Base-by-base conservation (phyloP, 1,140 invertebrate genomes). In the Stegodyphus dumicola region DNA sequence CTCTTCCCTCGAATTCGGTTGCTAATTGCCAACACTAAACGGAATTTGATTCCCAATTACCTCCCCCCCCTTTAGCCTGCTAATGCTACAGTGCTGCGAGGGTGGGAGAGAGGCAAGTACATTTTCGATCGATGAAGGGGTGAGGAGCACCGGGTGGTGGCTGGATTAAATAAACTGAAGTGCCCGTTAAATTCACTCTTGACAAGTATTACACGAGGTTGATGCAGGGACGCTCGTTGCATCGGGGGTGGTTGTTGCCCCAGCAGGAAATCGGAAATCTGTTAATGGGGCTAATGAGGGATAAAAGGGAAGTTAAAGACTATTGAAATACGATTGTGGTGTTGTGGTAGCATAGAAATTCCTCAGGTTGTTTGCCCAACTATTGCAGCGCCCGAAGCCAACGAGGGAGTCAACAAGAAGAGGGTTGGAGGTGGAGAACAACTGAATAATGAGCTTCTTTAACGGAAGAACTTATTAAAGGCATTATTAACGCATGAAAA, bases 11-110 rank as follows among this genome's bases (percentile, higher is more conserved):
- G 71, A 74, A 53, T 69, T 17, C 66, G 65, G 64, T 76, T 85
- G 81, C 65, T 85, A 85, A 85, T 85, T 85, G 81, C 81, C 74
- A 52, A 67, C 64, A 77, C 81, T 85, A 85, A 85, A 85, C 81
- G 64, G 81, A 85, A 85, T 85, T 85, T 85, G 81, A 85, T 85
- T 85, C 81, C 81, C 64, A 85, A 85, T 85, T 85, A 85, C 81
- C 60, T 56, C 48, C 13, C 51, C 33, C 49, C 53, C 73, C 73
- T n/a, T 7, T 6, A n/a, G 5, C 18, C 75, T 17, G 11, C 11
- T 13, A 9, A 48, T 18, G 74, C 49, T 53, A 73, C 17, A n/a
- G 51, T 81, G 53, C 51, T 66, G 69, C 53, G 48, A 71, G 13
- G 60, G 53, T 9, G 67, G 78, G 52, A 56, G 33, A 49, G 13